Percentiles rank a stretch among this genome's conserved stretches.
Conservation (phyloP, 2,888 invertebrate genomes). For the Lissocephala sabroskyi region DNA sequence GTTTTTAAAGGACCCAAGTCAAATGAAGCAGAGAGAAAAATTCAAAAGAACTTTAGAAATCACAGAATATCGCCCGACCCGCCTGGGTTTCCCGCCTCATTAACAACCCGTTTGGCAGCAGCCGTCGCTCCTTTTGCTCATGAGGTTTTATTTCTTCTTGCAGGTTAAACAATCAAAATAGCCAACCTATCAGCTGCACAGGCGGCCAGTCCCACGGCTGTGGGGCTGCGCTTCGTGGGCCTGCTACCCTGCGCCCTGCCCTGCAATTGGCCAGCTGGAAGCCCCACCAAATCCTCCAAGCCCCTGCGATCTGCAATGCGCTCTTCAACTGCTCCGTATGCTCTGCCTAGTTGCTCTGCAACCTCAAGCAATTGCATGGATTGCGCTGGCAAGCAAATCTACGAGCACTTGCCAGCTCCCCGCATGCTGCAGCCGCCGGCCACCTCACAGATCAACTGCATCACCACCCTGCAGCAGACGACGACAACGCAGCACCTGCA, state of each 20-base stretch:
- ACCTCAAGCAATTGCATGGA: constrained; percentile 36
- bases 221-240: constrained; percentile 69
- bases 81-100: too few relatives aligned
- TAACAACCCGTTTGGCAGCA: too few relatives aligned
- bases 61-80: too few relatives aligned
- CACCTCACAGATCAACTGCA: constrained; percentile 34
- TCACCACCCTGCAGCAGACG: constrained; percentile 44
- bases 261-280: constrained; percentile 50
- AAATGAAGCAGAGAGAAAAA: too few relatives aligned
- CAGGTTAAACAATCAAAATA: constrained; percentile 49
- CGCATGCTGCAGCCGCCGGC: constrained; percentile 20
- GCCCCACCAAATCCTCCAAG: constrained; percentile 55
- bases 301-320: constrained; percentile 40
- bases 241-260: constrained; percentile 68
- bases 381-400: constrained; percentile 33
- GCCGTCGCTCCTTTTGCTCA: background rate
- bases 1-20: too few relatives aligned
- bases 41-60: too few relatives aligned
- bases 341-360: constrained; percentile 25
- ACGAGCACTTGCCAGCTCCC: constrained; percentile 49
- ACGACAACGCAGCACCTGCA: constrained; percentile 36
- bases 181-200: constrained; percentile 31
- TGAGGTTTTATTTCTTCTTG: too few relatives aligned
- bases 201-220: constrained; percentile 56
- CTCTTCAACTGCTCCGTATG: constrained; percentile 58